Evolutionary conservation across 2,888 invertebrate species (phyloP), one percentile per base, ranked within the genome.

Genomic region (Drosophila meridiana): DNA sequence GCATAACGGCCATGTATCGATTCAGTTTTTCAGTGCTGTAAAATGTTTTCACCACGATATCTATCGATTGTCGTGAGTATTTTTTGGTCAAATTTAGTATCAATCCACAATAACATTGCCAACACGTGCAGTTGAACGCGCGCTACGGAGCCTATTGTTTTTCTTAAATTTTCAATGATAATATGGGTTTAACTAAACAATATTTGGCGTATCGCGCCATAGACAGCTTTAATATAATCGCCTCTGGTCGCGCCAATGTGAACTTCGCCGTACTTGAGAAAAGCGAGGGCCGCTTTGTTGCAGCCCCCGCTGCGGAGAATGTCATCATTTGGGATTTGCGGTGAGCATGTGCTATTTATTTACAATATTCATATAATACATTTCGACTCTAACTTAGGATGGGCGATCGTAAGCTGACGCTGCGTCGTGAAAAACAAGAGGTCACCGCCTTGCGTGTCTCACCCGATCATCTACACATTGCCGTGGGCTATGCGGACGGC

Each of bases 321-420:
- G 96, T 98, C 72, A 95, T 97, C 89, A 95, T 99, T 89, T 99
- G 99, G 98, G 99, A 99, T 94, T 94, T 99, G 92, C 95, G 97
- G 91, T 95, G 96, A 94, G 96, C n/a, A 20, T 34, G 14, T 7
- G n/a, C 0, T 11, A 26, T 43, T 43, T 20, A 9, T 9, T 8
- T 28, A 14, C 3, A 28, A n/a, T 2, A 4, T 55, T 14, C 28
- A 8, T 11, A 8, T 30, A 42, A 42, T 13, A 43, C 5, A 40
- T 20, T 30, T 26, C 1, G n/a, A 8, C 14, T 34, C 43, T 14
- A 14, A 36, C 53, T 75, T 64, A 92, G 91, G 64, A 93, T 94
- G 75, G 92, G 94, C 79, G 89, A 93, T 73, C 92, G 98, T 96
- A 95, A 96, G 1, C 94, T 96, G 93, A 96, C 96, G 0, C 94